Base-by-base conservation (phyloP, 1,140 invertebrate genomes). In the Ceratina australensis region DNA sequence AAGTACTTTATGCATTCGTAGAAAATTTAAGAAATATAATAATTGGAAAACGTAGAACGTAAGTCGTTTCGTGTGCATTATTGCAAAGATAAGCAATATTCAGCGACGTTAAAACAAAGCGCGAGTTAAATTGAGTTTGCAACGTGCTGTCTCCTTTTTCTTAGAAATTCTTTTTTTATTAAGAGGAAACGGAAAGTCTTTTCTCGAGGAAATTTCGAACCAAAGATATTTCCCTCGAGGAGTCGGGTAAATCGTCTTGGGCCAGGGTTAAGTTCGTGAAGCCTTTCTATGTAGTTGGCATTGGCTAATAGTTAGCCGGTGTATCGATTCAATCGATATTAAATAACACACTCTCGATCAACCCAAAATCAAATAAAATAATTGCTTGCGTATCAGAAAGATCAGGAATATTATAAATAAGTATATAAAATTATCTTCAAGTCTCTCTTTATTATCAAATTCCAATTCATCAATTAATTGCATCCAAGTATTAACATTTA, bases 181-280 rank as follows among this genome's bases (percentile, higher is more conserved):
- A 22, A 20, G 26, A n/a, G 20, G 8, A 33, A 12, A 16, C 18
- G 50, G 47, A 12, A 16, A 2, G 50, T 50, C 18, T 69, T 61
- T 61, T 28, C 20, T 5, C 4, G n/a, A 57, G 57, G 26, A 71
- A 76, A 69, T 71, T 64, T 61, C 74, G 18, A 28, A 7, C 28
- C 54, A 68, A 68, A 75, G 73, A 75, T 68, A 75, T 75, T 75
- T 75, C 73, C 73, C 73, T 75, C 13, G 73, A 54, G 64, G n/a
- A 18, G 3, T 15, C 3, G 24, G n/a, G 3, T 18, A n/a, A 28
- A 33, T 15, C 20, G n/a, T 15, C 47, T 52, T 76, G 42, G 56
- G 26, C 26, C 42, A 60, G 47, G 57, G 65, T 76, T 69, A 68
- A 65, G n/a, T 60, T 52, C n/a, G 4, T 16, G 22, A 22, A 28